Conservation (phyloP, 2,113 vertebrate species). For the Podarcis cretensis region DNA sequence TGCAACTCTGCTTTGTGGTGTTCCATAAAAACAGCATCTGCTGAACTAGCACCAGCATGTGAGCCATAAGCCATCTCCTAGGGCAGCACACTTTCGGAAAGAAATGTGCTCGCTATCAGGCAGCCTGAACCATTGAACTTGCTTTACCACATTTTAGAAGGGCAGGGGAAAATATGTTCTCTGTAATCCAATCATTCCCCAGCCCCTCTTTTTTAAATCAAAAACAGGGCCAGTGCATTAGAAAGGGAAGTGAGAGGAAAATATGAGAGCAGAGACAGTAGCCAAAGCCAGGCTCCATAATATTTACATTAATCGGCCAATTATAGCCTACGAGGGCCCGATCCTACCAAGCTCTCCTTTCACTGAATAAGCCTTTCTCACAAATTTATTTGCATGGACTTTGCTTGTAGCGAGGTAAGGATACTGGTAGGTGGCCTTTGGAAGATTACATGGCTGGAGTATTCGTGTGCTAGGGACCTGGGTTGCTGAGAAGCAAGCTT, state of each 20-base stretch:
- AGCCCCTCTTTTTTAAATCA: slow-evolving; percentile 49
- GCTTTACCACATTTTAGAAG: slow-evolving; percentile 52
- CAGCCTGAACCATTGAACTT: slow-evolving; percentile 45
- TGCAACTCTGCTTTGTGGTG: slow-evolving; percentile 45
- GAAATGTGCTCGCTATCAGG: slow-evolving; percentile 51
- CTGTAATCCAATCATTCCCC: slow-evolving; percentile 61
- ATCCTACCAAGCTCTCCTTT: slow-evolving; percentile 8
- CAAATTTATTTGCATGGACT: not conserved
- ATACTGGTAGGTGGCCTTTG: not conserved
- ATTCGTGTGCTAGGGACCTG: no score
- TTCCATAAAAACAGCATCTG: slow-evolving; percentile 50
- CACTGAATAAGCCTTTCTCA: not conserved
- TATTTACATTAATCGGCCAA: slow-evolving; percentile 40
- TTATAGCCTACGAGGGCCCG: slow-evolving; percentile 26
- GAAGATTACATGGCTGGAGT: not conserved
- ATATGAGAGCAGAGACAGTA: slow-evolving; percentile 41
- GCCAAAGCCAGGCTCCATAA: slow-evolving; percentile 27
- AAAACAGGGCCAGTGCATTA: slow-evolving; percentile 47
- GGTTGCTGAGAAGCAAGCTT: not conserved
- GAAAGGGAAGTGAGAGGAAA: slow-evolving; percentile 25
- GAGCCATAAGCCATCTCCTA: slow-evolving; percentile 8
- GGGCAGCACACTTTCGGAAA: slow-evolving; percentile 45
- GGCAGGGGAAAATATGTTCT: slow-evolving; percentile 36
- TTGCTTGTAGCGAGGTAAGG: not conserved
- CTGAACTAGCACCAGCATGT: slow-evolving; percentile 61